Evolutionary conservation across 1,140 invertebrate species (phyloP).

Genomic region (Ctenoplectra terminalis): DNA sequence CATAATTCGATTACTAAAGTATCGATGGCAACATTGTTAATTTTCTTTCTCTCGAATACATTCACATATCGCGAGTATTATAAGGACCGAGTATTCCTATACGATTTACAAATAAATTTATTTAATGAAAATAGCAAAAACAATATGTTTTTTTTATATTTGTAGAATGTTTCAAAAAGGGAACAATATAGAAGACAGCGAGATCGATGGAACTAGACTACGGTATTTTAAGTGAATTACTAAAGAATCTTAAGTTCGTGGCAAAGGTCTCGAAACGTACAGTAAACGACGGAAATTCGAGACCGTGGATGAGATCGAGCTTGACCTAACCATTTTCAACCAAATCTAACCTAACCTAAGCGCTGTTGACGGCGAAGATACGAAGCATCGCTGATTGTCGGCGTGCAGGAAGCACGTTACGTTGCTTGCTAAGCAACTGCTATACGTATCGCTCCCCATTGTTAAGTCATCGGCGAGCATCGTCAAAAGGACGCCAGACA

Average conservation of each 20-base stretch:
- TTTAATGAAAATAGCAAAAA: neutral
- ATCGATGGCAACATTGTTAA: conserved; percentile 13
- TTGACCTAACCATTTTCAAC: conserved; percentile 24
- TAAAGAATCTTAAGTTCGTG: neutral
- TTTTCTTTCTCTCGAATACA: no score
- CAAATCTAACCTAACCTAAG: conserved; percentile 37
- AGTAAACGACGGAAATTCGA: conserved; percentile 21
- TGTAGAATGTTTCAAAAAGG: conserved; percentile 17
- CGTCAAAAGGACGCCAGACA: conserved; percentile 35
- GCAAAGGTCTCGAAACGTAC: conserved; percentile 10
- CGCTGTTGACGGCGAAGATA: conserved; percentile 44
- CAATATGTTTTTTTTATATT: conserved; percentile 4
- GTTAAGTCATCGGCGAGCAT: conserved; percentile 3
- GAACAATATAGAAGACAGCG: neutral
- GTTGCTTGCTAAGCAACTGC: neutral
- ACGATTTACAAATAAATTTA: neutral
- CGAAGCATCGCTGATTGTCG: conserved; percentile 50
- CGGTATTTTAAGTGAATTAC: conserved; percentile 9
- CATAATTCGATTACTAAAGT: conserved; percentile 41
- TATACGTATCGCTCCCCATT: neutral
- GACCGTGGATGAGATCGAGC: neutral
- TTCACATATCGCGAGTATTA: neutral
- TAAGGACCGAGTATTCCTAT: neutral
- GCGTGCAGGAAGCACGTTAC: conserved; percentile 27
- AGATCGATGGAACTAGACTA: neutral